Evolutionary conservation across 1,140 invertebrate species (phyloP).

Genomic region (Archegozetes longisetosus): DNA sequence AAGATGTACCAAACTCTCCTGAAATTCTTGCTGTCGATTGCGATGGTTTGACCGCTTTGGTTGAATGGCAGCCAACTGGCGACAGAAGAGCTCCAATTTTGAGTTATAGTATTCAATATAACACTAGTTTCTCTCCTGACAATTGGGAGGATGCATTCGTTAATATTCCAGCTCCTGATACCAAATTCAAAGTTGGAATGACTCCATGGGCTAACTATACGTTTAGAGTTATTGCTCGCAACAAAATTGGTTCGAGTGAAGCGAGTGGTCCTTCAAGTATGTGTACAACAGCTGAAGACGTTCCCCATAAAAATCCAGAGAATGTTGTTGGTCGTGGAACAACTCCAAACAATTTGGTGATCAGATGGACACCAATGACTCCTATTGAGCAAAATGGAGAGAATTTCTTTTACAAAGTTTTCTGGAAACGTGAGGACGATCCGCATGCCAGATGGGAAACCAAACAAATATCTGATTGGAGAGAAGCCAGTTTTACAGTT

Average conservation of each 20-base stretch:
- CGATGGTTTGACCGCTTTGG: constrained; percentile 46
- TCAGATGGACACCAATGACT: constrained; percentile 89
- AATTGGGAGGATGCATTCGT: constrained; percentile 64
- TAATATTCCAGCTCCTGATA: constrained; percentile 58
- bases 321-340: constrained; percentile 81
- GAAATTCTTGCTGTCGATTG: constrained; percentile 47
- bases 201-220: constrained; percentile 92
- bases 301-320: constrained; percentile 84
- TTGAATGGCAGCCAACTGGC: constrained; percentile 69
- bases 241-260: constrained; percentile 75
- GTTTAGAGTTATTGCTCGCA: constrained; percentile 79
- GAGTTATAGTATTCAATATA: constrained; percentile 77
- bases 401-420: constrained; percentile 76
- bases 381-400: constrained; percentile 91
- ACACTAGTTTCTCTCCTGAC: constrained; percentile 84
- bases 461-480: constrained; percentile 61
- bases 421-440: constrained; percentile 58
- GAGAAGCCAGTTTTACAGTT: constrained; percentile 43
- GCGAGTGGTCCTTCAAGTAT: constrained; percentile 57
- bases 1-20: constrained; percentile 87
- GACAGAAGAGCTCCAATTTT: constrained; percentile 88
- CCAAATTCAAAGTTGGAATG: constrained; percentile 53
- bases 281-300: constrained; percentile 70
- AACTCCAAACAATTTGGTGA: constrained; percentile 72
- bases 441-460: constrained; percentile 49